A percentile compares a stretch with the other conserved stretches of the same genome.
phyloP scores from a whole-genome alignment of 2,113 vertebrate genomes.

The Passer montanus region DNA sequence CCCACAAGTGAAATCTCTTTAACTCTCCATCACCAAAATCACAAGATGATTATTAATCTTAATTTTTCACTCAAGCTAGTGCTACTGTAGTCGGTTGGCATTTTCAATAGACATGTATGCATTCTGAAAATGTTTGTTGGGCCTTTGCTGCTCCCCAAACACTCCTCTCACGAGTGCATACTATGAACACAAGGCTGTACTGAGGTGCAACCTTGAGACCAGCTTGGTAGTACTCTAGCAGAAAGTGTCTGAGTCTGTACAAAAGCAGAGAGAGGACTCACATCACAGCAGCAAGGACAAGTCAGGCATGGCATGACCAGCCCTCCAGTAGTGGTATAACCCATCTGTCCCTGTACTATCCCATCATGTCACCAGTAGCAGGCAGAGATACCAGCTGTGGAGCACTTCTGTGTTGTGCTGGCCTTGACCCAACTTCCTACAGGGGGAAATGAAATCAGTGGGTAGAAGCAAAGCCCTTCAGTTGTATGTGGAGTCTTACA shows the following conservation, averaged over 20 bases:
- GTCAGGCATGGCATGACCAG: not conserved
- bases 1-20: not conserved
- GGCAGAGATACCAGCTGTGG: not conserved
- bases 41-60: not conserved
- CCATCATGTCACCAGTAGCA: not conserved
- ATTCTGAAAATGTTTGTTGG: not conserved
- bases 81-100: rapidly evolving
- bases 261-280: not conserved
- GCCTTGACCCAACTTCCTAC: not conserved
- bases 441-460: not conserved
- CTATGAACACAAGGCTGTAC: not conserved
- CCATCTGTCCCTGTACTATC: not conserved
- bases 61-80: not conserved
- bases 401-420: not conserved
- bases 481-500: not conserved
- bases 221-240: not conserved
- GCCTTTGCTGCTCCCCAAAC: not conserved
- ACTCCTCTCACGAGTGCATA: not conserved
- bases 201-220: not conserved
- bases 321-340: not conserved
- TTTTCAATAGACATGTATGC: not conserved
- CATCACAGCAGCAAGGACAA: not conserved
- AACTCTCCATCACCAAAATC: not conserved
- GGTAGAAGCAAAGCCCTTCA: not conserved
- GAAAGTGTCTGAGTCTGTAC: not conserved